Base-by-base conservation (phyloP, 2,888 invertebrate genomes). In the Parthenolecanium corni region DNA sequence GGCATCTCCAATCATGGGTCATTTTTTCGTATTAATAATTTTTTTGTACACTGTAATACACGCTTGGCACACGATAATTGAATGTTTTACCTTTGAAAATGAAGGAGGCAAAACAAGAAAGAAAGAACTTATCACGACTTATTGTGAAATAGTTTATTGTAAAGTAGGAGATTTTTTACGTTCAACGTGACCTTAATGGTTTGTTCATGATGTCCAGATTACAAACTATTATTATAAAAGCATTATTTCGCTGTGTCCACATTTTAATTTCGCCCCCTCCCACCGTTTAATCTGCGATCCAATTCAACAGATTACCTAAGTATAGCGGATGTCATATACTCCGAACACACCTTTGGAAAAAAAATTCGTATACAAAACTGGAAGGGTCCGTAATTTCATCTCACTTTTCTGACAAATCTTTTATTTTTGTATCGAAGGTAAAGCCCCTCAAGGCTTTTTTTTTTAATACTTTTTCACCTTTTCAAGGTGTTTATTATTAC, bases 141-240 rank as follows among this genome's bases (percentile, higher is more conserved):
- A 58, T 58, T 58, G 58, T 58, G 58, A 58, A 58, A 58, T 58
- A 49, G 58, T 58, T 58, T 49, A 58, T 58, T 58, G 58, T 58
- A 58, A 49, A 58, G 58, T 58, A 58, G 58, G 58, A 58, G 58
- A 58, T 58, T 58, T 57, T 58, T 47, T 47, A 31, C 31, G 31
- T 31, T 58, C 49, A 49, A 58, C 58, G 47, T 58, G 58, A 58
- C 58, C 58, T 58, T 58, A 58, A 58, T 58, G 58, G 58, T 58
- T 58, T 49, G 58, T 58, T 58, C 58, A 58, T 58, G 58, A 58
- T 58, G 58, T 58, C 58, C 58, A 58, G 58, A 58, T 58, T 58
- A 58, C 58, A 58, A 58, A 47, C 20, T 58, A 58, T 58, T 58
- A 58, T 58, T 58, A 58, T 58, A 58, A 58, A 58, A 58, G 47